Evolutionary conservation across 1,140 invertebrate genomes (phyloP), one percentile per base, ranked within the genome.

Genomic region (Macrotrachela quadricornifera): DNA sequence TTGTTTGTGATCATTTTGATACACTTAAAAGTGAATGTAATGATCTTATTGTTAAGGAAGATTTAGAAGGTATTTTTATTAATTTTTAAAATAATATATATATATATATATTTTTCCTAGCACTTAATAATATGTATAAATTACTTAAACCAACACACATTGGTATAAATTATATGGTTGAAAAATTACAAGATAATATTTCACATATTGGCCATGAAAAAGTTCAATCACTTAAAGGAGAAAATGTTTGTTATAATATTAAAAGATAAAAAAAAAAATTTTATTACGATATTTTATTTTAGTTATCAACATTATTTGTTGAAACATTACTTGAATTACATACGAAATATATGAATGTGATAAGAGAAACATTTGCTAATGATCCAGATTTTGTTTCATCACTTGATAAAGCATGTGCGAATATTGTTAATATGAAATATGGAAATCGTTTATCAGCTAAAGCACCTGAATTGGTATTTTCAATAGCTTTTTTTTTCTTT

Each of bases 301-400:
- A 73, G 68, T 58, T 71, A 36, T 67, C 71, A 10, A 58, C 61
- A 15, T 60, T 66, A 62, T 96, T 96, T 73, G 88, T 97, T 11
- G 85, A 92, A 65, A 82, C 80, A 60, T 81, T 96, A 74, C 71
- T 94, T 55, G 71, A 79, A 47, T 83, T 96, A 10, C 85, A 96
- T 71, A 75, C 78, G 37, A 92, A 94, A 67, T 95, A 90, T 68
- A 80, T 77, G 56, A 76, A 81, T 57, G 68, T 94, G 45, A 74
- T 76, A 38, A 63, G 61, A 58, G 76, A 80, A 40, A 82, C 92
- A 37, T 97, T 95, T 66, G 77, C 80, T 56, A 78, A 78, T 51
- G 90, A 95, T 67, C 85, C 91, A 63, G 78, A 81, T 50, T 96
- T 96, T 72, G 76, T 90, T 43, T 83, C 82, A 53, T 87, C 90